Evolutionary conservation across 2,113 vertebrate species (phyloP).

Genomic region (Chaetorhynchus papuensis): DNA sequence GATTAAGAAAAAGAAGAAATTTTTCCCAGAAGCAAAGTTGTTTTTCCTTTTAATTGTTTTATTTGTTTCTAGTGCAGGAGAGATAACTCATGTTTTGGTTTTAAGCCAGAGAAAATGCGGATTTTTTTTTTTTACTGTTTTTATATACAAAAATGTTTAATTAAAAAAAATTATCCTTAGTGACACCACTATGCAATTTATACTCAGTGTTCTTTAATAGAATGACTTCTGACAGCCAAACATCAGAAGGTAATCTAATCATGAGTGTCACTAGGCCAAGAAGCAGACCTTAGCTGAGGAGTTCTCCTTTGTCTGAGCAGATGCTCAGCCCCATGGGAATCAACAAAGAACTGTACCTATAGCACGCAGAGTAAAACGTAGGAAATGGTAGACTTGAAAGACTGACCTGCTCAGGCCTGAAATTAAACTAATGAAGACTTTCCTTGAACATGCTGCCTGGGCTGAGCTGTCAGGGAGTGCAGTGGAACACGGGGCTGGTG

Average conservation of each 20-base stretch:
- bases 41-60: conserved; percentile 3
- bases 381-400: not conserved
- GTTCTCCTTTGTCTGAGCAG: not conserved
- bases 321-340: not conserved
- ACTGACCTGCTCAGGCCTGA: not conserved
- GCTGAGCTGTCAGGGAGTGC: not conserved
- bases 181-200: not conserved
- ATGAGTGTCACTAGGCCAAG: not conserved
- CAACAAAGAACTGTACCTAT: not conserved
- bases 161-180: not conserved
- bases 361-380: not conserved
- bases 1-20: not conserved
- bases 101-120: not conserved
- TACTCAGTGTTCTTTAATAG: not conserved
- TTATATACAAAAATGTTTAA: not conserved
- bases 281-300: not conserved
- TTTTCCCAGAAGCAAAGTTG: not conserved
- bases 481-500: not conserved
- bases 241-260: not conserved
- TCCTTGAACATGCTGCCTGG: not conserved
- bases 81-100: not conserved
- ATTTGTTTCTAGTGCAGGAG: not conserved
- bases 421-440: not conserved
- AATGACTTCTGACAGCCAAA: not conserved
- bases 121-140: not conserved